Evolutionary conservation across 2,888 invertebrate species (phyloP), one percentile per base, ranked within the genome.

Genomic region (Mythimna impura): DNA sequence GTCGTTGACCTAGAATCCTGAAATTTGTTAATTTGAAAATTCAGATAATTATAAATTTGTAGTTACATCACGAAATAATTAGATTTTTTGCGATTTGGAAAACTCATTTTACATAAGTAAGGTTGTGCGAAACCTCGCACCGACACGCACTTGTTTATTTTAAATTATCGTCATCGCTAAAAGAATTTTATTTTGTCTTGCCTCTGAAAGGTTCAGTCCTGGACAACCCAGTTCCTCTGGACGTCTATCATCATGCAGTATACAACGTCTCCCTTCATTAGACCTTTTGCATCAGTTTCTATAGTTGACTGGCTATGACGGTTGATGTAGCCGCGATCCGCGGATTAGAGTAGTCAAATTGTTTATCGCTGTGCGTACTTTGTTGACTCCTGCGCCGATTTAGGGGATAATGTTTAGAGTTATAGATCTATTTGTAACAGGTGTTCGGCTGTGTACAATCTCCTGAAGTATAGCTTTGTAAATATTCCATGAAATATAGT

Each of bases 301-400:
- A 6, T 20, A 22, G 22, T 54, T 54, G 57, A 68, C 72, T 55
- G 64, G 63, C 75, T 63, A 54, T 47, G 10, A 60, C 57, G 62
- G 67, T 71, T 68, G 71, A 77, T 78, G 68, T 80, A 73, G 47
- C 67, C 52, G 64, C 57, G 54, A 80, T 66, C 72, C 67, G 25
- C 25, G 64, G 78, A 72, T 85, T 85, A 74, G 58, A 73, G 68
- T 30, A 58, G 63, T 47, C 68, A 54, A 73, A 80, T 78, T 76
- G 72, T 80, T 85, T 73, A 80, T 34, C 14, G 34, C 9, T 52
- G 40, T 8, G 55, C 25, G 34, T 70, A 72, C 57, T 73, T 66
- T 63, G 65, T 76, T 79, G 60, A 73, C 66, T 84, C 70, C 64
- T 67, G 55, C 63, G 43, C 60, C 25, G 63, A 55, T 65, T 72